phyloP scores from a whole-genome alignment of 2,888 invertebrate species.

The Eristalis tenax region DNA sequence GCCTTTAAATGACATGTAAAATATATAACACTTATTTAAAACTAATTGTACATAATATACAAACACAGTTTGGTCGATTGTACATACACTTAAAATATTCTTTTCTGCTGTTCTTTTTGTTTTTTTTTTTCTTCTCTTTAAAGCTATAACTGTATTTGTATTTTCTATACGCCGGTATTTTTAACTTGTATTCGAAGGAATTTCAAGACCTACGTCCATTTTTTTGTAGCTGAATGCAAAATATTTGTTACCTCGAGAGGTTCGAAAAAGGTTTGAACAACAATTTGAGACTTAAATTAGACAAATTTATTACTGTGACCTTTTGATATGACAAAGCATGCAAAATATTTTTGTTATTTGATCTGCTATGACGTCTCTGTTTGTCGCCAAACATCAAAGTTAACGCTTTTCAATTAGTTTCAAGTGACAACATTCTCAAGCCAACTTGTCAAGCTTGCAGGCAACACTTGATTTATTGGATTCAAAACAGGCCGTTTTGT shows the following conservation, averaged over 20 bases:
- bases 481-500: too few species aligned
- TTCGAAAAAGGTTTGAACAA: neutral
- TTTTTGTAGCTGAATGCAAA: neutral
- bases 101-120: neutral
- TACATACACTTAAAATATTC: neutral
- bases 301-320: neutral
- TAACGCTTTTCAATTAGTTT: too few species aligned
- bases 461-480: too few species aligned
- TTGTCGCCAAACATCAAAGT: too few species aligned
- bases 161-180: neutral
- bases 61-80: slow-evolving; percentile 45
- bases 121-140: neutral
- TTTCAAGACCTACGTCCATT: neutral
- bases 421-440: too few species aligned
- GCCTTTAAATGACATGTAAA: slow-evolving; percentile 47
- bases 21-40: slow-evolving; percentile 34
- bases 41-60: slow-evolving; percentile 17
- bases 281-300: neutral
- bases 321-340: neutral
- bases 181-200: neutral
- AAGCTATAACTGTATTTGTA: neutral
- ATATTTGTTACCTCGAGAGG: neutral
- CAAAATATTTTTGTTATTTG: neutral
- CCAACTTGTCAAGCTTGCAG: too few species aligned
- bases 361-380: neutral